phyloP scores from a whole-genome alignment of 2,113 vertebrate genomes.

The Sakesphorus luctuosus region DNA sequence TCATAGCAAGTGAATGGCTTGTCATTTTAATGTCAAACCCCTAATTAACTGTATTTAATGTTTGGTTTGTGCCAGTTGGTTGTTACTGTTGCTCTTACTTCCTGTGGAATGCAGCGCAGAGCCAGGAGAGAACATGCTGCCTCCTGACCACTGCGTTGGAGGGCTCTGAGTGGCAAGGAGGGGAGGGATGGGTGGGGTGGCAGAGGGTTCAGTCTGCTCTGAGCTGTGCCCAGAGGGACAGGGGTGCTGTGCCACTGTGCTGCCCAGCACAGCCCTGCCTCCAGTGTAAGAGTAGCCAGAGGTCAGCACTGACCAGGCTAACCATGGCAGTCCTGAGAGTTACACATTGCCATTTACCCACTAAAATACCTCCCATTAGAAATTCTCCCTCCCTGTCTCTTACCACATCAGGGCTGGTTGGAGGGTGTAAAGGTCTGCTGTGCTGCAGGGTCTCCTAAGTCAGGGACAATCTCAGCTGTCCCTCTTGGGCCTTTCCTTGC shows the following conservation, averaged over 20 bases:
- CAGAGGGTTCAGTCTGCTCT: background rate
- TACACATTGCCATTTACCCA: background rate
- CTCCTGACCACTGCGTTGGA: fast-evolving
- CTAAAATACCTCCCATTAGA: background rate
- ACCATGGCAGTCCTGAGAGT: background rate
- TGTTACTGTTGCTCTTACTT: background rate
- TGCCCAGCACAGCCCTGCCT: background rate
- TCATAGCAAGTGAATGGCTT: background rate
- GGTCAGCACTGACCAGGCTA: background rate
- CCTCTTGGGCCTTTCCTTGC: background rate
- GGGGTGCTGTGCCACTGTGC: background rate
- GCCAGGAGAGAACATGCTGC: background rate
- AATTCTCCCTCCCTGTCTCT: background rate
- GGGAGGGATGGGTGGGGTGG: background rate
- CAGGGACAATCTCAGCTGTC: background rate
- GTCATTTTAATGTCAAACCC: background rate
- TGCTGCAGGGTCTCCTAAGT: background rate
- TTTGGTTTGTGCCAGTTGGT: background rate
- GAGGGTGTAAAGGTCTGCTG: background rate
- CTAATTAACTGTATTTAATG: background rate
- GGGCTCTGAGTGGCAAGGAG: background rate
- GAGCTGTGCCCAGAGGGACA: background rate
- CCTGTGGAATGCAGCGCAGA: background rate
- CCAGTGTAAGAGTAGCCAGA: fast-evolving
- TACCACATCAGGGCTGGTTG: background rate